Evolutionary conservation across 2,113 vertebrate genomes (phyloP).

Genomic region (Ciconia boyciana): DNA sequence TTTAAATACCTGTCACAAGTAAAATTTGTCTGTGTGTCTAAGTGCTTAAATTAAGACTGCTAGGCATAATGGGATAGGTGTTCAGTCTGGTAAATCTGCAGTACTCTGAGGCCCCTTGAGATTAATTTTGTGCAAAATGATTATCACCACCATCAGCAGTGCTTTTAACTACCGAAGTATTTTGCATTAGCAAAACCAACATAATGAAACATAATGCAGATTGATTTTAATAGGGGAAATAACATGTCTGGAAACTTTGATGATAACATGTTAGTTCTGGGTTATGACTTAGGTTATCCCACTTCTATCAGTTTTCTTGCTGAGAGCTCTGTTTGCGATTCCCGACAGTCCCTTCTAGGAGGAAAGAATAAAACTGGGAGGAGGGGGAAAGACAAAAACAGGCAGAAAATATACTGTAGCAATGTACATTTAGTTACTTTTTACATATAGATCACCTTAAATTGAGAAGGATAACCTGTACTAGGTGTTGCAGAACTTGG

Average conservation of each 20-base stretch:
- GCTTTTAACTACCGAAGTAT: background rate
- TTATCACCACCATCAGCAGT: conserved; percentile 1
- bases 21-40: conserved; percentile 15
- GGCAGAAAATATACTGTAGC: background rate
- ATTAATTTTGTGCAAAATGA: conserved; percentile 31
- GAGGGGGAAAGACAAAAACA: background rate
- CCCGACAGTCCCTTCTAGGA: background rate
- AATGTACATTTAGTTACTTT: background rate
- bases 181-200: conserved; percentile 3
- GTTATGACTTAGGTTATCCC: background rate
- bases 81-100: background rate
- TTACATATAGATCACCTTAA: background rate
- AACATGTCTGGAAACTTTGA: background rate
- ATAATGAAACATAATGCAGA: conserved; percentile 17
- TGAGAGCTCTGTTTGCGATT: background rate
- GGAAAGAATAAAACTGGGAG: background rate
- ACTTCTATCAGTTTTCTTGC: background rate
- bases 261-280: background rate
- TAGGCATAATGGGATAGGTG: conserved; percentile 36
- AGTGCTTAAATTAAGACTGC: conserved; percentile 36
- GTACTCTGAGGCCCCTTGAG: background rate
- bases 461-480: background rate
- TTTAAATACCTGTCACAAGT: background rate
- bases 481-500: background rate
- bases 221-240: background rate